Conservation (phyloP, 2,888 invertebrate species). For the Epiblema foenella region DNA sequence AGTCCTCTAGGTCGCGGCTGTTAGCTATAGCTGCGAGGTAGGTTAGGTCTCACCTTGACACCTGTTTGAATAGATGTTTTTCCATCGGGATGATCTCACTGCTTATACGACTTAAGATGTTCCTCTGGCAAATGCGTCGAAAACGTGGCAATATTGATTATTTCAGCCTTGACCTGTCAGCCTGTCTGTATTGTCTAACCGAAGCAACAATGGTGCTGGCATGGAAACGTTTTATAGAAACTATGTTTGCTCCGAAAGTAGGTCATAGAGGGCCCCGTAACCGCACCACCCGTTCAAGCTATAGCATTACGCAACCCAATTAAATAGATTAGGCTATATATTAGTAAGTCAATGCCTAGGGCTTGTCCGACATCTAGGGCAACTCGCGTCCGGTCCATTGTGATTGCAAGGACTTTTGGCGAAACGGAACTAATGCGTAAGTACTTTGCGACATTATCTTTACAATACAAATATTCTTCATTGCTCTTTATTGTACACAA, state of each 20-base stretch:
- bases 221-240: neutral
- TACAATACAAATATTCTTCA: neutral
- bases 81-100: slow-evolving; percentile 8
- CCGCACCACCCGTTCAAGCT: neutral
- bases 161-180: slow-evolving; percentile 29
- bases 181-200: slow-evolving; percentile 11
- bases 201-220: neutral
- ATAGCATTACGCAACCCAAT: slow-evolving; percentile 6
- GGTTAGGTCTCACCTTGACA: neutral
- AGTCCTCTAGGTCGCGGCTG: no score
- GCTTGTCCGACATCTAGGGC: slow-evolving; percentile 30
- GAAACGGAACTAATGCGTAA: neutral
- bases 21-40: no score
- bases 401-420: slow-evolving; percentile 17
- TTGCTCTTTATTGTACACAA: neutral
- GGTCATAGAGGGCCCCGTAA: no score
- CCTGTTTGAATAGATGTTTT: neutral
- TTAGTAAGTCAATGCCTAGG: slow-evolving; percentile 33
- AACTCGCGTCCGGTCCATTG: slow-evolving; percentile 19
- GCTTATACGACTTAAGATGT: slow-evolving; percentile 1
- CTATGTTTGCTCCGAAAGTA: neutral
- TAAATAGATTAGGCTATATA: neutral
- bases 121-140: neutral
- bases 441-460: neutral
- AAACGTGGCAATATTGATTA: slow-evolving; percentile 15